Conservation (phyloP, 2,113 vertebrate species). For the Naja naja region DNA sequence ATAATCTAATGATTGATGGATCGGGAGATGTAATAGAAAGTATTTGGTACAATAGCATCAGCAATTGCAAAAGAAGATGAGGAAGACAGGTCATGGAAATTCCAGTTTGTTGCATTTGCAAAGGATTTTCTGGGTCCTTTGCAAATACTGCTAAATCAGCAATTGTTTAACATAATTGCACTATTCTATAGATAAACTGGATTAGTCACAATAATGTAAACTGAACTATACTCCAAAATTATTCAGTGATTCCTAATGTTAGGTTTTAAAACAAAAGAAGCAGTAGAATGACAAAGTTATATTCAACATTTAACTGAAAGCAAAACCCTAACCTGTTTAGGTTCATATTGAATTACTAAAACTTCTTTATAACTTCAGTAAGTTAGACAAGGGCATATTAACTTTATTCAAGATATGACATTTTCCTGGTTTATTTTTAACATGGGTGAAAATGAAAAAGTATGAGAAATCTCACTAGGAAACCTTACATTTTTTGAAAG, state of each 20-base stretch:
- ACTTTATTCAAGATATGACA: background rate
- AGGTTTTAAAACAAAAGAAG: background rate
- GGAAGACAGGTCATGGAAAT: background rate
- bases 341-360: slow-evolving; percentile 3
- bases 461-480: background rate
- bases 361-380: background rate
- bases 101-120: background rate
- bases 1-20: no score
- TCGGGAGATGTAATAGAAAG: background rate
- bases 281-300: background rate
- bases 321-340: background rate
- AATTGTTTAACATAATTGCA: background rate
- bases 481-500: background rate
- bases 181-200: fast-evolving
- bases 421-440: background rate
- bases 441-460: background rate
- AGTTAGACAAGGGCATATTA: background rate
- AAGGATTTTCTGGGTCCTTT: background rate
- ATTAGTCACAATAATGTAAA: background rate
- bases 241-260: background rate
- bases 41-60: background rate
- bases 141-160: background rate
- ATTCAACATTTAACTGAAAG: background rate
- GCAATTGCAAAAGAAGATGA: background rate
- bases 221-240: background rate